Conservation (phyloP, 2,888 invertebrate species). For the Pardosa pseudoannulata region DNA sequence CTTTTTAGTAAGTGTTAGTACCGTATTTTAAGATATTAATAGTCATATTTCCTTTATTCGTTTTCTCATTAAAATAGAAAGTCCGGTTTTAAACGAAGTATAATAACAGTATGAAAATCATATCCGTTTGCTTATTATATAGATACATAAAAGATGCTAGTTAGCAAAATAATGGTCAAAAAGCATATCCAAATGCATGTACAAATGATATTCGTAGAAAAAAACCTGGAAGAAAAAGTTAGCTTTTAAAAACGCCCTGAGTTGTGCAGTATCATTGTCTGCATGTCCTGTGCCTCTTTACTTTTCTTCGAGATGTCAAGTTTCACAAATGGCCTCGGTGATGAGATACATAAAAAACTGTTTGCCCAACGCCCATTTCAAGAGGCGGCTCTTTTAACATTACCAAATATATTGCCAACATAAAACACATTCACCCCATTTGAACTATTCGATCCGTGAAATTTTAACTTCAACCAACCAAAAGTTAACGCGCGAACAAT, state of each 20-base stretch:
- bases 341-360: neutral
- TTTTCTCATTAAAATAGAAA: too few species aligned
- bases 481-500: slow-evolving; percentile 63
- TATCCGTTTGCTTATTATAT: neutral
- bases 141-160: neutral
- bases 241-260: neutral
- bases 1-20: too few species aligned
- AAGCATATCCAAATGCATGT: too few species aligned
- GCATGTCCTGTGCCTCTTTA: neutral
- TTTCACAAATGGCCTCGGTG: neutral
- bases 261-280: neutral
- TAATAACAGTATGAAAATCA: neutral
- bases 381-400: neutral
- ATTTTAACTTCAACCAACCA: slow-evolving; percentile 20
- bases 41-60: neutral
- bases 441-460: slow-evolving; percentile 44
- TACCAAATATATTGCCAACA: neutral
- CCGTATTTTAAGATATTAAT: too few species aligned
- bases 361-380: neutral
- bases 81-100: neutral
- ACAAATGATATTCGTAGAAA: neutral
- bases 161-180: too few species aligned
- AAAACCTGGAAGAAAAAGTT: neutral
- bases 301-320: neutral
- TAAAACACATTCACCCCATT: slow-evolving; percentile 37